phyloP scores from a whole-genome alignment of 2,113 vertebrate species.

The Ciconia stormi region DNA sequence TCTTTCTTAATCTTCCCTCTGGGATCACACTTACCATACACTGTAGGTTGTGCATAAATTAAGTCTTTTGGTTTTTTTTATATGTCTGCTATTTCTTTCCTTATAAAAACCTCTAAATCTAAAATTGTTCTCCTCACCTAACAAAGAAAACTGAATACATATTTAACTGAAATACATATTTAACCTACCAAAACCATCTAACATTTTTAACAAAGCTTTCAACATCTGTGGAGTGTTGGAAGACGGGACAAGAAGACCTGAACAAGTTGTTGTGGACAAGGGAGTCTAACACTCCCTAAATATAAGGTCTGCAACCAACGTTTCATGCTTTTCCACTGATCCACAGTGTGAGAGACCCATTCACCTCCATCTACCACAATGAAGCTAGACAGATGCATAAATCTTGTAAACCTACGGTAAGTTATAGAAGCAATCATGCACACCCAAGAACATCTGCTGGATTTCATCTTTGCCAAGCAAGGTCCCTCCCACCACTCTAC shows the following conservation, averaged over 20 bases:
- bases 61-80: conserved; percentile 7
- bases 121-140: background rate
- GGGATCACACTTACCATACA: background rate
- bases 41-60: background rate
- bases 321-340: background rate
- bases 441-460: background rate
- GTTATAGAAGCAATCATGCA: background rate
- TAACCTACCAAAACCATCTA: background rate
- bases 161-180: background rate
- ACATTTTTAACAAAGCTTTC: background rate
- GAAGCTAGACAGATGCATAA: background rate
- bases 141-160: background rate
- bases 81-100: background rate
- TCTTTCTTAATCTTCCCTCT: background rate
- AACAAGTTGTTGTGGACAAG: background rate
- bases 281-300: background rate
- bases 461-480: background rate
- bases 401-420: background rate
- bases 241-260: background rate
- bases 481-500: background rate
- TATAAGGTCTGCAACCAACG: background rate
- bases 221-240: background rate
- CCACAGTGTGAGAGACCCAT: background rate
- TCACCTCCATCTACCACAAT: background rate
- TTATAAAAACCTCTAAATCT: background rate